Conservation (phyloP, 2,888 invertebrate genomes). For the Galeopsomyia nigrocyanea region DNA sequence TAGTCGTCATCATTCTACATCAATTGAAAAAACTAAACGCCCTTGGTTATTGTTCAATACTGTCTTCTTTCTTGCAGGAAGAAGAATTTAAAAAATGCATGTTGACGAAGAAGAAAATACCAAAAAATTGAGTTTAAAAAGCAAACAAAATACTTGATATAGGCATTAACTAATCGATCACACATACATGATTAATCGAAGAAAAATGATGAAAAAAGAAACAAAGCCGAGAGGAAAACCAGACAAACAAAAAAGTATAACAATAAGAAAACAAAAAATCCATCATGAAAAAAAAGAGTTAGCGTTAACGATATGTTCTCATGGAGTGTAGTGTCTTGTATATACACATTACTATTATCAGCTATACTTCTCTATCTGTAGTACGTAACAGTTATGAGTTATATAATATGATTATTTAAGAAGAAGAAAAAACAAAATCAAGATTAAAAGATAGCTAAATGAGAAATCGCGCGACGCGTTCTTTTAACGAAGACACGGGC, state of each 20-base stretch:
- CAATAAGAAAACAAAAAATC: constrained; percentile 57
- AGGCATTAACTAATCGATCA: constrained; percentile 50
- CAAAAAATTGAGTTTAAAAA: constrained; percentile 39
- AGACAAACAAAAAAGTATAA: constrained; percentile 47
- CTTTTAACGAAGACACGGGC: constrained; percentile 52
- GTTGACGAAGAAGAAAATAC: constrained; percentile 38
- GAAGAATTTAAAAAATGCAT: constrained; percentile 26
- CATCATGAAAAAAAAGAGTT: constrained; percentile 58
- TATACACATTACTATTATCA: constrained; percentile 64
- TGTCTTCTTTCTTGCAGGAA: constrained; percentile 39
- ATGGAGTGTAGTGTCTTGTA: constrained; percentile 68
- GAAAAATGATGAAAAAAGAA: constrained; percentile 58
- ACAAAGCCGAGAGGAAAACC: constrained; percentile 36
- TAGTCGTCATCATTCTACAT: too few species aligned
- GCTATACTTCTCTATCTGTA: constrained; percentile 63
- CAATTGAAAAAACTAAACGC: too few species aligned
- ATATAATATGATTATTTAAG: constrained; percentile 54
- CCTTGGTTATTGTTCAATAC: neutral
- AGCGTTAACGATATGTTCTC: constrained; percentile 66
- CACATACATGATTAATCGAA: constrained; percentile 46
- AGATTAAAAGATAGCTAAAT: constrained; percentile 48
- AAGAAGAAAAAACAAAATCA: constrained; percentile 53
- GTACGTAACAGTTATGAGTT: constrained; percentile 56
- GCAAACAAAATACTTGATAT: constrained; percentile 54
- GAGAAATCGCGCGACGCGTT: constrained; percentile 48